phyloP scores from a whole-genome alignment of 1,140 invertebrate genomes.

The Caenorhabditis remanei region DNA sequence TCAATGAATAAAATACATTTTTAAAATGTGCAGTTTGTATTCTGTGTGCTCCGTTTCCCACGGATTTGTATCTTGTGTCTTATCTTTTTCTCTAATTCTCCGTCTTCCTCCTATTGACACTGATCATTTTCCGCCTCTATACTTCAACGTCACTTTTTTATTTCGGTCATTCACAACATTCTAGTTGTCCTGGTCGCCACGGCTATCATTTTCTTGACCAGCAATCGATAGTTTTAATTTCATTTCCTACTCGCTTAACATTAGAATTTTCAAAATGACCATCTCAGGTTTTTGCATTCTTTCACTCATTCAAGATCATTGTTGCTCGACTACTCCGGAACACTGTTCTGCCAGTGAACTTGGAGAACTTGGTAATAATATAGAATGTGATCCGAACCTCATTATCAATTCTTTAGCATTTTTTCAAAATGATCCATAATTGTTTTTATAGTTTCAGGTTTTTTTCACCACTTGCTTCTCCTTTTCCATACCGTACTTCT shows the following conservation, averaged over 20 bases:
- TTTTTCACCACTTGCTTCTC: background rate
- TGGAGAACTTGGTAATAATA: background rate
- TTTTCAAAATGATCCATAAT: background rate
- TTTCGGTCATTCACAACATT: no score
- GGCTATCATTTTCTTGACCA: background rate
- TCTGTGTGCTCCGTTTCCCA: conserved; percentile 20
- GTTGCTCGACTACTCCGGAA: conserved; percentile 8
- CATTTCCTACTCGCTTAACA: background rate
- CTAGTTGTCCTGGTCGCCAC: background rate
- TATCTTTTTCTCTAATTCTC: background rate
- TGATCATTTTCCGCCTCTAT: background rate
- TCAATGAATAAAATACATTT: background rate
- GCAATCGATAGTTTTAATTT: conserved; percentile 10
- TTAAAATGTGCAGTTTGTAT: background rate
- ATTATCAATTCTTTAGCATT: background rate
- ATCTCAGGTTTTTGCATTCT: conserved; percentile 35
- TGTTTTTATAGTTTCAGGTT: background rate
- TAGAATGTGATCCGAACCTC: no score
- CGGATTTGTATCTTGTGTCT: conserved; percentile 18
- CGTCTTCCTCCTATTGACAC: conserved; percentile 19
- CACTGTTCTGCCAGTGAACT: conserved; percentile 1
- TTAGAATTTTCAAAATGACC: conserved; percentile 9
- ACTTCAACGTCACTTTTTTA: no score
- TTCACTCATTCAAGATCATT: conserved; percentile 53
- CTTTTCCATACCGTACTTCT: background rate